phyloP scores from a whole-genome alignment of 2,113 vertebrate genomes.

The Speoplatyrhinus poulsoni region DNA sequence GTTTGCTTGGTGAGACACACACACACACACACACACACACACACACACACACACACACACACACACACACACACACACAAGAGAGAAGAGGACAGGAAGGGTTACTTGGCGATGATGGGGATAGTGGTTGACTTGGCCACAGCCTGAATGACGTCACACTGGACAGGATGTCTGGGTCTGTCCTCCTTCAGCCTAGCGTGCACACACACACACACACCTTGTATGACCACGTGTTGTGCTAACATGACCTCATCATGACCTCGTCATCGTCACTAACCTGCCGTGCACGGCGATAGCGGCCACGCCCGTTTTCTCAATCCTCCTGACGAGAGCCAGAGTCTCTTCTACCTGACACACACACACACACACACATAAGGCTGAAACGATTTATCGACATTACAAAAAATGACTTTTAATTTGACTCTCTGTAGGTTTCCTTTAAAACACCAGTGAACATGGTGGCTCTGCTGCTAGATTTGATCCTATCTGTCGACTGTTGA shows the following conservation, averaged over 20 bases:
- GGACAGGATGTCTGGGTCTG: slow-evolving; percentile 89
- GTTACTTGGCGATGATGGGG: slow-evolving; percentile 96
- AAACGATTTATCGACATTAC: no score
- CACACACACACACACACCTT: slow-evolving; percentile 5
- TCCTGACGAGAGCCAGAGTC: slow-evolving; percentile 84
- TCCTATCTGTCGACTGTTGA: no score
- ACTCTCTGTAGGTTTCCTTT: no score
- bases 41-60: not conserved
- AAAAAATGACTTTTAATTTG: no score
- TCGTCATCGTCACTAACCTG: slow-evolving; percentile 76
- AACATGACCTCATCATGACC: no score
- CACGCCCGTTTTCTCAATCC: slow-evolving; percentile 90
- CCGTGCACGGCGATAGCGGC: slow-evolving; percentile 93
- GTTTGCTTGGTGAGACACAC: no score
- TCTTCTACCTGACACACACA: slow-evolving; percentile 82
- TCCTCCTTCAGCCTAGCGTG: slow-evolving; percentile 88
- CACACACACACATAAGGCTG: not conserved
- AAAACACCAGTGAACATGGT: no score
- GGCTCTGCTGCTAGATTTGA: no score
- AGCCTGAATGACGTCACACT: slow-evolving; percentile 88
- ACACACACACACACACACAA: not conserved
- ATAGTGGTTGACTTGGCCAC: slow-evolving; percentile 84
- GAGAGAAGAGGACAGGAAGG: not conserved
- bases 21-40: not conserved
- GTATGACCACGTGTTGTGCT: not conserved